Evolutionary conservation across 2,888 invertebrate species (phyloP).

Genomic region (Caradrina kadenii): DNA sequence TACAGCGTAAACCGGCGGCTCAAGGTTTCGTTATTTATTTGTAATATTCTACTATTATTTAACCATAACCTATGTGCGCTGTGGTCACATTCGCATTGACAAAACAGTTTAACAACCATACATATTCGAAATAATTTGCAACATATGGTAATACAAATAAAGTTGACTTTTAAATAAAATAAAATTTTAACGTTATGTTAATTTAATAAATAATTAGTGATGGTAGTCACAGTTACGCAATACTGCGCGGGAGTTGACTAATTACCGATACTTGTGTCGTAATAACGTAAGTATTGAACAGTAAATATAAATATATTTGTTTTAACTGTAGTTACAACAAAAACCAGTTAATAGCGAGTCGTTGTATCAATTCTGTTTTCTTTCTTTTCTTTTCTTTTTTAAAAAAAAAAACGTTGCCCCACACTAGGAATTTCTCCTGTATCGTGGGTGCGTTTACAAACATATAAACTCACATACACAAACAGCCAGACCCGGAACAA

Average conservation of each 20-base stretch:
- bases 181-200: constrained; percentile 5
- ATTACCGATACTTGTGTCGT: constrained; percentile 68
- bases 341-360: constrained; percentile 47
- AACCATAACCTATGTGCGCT: constrained; percentile 64
- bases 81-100: background rate
- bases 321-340: constrained; percentile 21
- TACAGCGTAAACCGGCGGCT: constrained; percentile 46
- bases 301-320: constrained; percentile 27
- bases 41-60: constrained; percentile 76
- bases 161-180: constrained; percentile 25
- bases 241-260: constrained; percentile 62
- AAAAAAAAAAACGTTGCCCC: no score
- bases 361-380: no score
- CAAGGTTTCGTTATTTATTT: constrained; percentile 73
- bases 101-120: constrained; percentile 31
- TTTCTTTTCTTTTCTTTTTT: no score
- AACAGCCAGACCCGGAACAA: no score
- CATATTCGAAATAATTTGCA: constrained; percentile 2
- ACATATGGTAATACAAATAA: constrained; percentile 10
- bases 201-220: constrained; percentile 63
- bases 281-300: constrained; percentile 50
- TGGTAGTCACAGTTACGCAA: constrained; percentile 66
- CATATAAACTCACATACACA: no score
- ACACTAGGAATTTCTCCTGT: no score
- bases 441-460: no score